A percentile compares a stretch with the other conserved stretches of the same genome.
phyloP scores from a whole-genome alignment of 2,888 invertebrate species.

The Polymixis flavicincta region DNA sequence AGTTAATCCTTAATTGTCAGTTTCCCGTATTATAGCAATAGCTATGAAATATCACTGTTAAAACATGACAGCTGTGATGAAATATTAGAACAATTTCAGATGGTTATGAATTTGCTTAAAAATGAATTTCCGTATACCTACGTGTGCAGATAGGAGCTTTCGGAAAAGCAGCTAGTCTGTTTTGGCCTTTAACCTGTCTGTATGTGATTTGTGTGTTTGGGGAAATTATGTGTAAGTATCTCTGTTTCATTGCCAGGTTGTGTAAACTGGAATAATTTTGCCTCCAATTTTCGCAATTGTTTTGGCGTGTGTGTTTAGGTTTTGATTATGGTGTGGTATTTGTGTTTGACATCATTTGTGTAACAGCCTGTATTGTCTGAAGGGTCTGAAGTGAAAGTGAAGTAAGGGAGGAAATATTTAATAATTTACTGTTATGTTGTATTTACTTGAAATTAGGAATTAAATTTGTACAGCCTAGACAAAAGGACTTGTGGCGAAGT shows the following conservation, averaged over 20 bases:
- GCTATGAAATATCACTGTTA: too few species aligned
- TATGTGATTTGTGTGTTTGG: constrained; percentile 8
- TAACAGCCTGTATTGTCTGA: neutral
- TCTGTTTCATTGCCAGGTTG: constrained; percentile 33
- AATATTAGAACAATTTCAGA: neutral
- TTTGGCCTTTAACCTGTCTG: neutral
- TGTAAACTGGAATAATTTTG: constrained; percentile 22
- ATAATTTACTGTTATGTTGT: too few species aligned
- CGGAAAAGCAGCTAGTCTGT: constrained; percentile 25
- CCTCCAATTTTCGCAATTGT: neutral
- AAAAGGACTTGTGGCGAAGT: too few species aligned
- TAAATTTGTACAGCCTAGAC: too few species aligned
- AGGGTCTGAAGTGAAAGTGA: neutral
- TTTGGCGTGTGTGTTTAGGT: neutral
- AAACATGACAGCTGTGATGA: too few species aligned
- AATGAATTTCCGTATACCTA: too few species aligned
- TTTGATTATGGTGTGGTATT: neutral
- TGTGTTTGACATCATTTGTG: constrained; percentile 4
- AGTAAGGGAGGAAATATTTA: neutral
- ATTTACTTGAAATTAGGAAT: too few species aligned
- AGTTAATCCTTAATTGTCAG: neutral
- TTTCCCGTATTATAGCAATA: too few species aligned
- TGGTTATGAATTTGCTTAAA: neutral
- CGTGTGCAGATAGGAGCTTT: too few species aligned
- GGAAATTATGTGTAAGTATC: constrained; percentile 16